A percentile compares a stretch with the other conserved stretches of the same genome.
Evolutionary conservation across 2,113 vertebrate genomes (phyloP).

Genomic region (Cynoglossus semilaevis): DNA sequence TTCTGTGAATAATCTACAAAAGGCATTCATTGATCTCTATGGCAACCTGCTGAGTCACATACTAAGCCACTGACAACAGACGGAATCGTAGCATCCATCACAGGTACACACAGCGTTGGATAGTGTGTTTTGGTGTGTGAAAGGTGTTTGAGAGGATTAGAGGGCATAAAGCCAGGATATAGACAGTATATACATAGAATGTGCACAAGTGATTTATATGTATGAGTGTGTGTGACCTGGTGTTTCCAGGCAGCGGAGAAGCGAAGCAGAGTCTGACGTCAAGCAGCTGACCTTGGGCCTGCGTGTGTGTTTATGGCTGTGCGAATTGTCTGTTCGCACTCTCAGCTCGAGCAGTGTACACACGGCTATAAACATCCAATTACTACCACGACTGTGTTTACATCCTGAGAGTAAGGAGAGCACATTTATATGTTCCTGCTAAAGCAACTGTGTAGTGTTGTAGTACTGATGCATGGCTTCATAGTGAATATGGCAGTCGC

Average conservation of each 20-base stretch:
- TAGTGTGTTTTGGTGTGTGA: conserved; percentile 17
- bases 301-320: conserved; percentile 56
- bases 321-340: conserved; percentile 50
- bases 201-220: conserved; percentile 6
- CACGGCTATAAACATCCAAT: conserved; percentile 20
- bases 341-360: conserved; percentile 11
- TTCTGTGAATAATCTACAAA: conserved; percentile 37
- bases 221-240: conserved; percentile 5
- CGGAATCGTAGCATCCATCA: conserved; percentile 21
- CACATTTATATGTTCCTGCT: conserved; percentile 7
- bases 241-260: conserved; percentile 53
- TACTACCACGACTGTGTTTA: conserved; percentile 27
- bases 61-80: conserved; percentile 22
- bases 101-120: not conserved
- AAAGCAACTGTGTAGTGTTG: conserved; percentile 13
- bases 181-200: not conserved
- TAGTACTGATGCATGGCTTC: conserved; percentile 6
- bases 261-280: conserved; percentile 58
- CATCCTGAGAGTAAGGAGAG: conserved; percentile 24
- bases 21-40: conserved; percentile 49
- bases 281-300: conserved; percentile 56
- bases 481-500: not conserved
- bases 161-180: conserved; percentile 7
- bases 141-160: not conserved
- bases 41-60: conserved; percentile 37